Evolutionary conservation across 2,797 vertebrate species (phyloP), one percentile per base, ranked within the genome.

Genomic region (Salmo trutta): DNA sequence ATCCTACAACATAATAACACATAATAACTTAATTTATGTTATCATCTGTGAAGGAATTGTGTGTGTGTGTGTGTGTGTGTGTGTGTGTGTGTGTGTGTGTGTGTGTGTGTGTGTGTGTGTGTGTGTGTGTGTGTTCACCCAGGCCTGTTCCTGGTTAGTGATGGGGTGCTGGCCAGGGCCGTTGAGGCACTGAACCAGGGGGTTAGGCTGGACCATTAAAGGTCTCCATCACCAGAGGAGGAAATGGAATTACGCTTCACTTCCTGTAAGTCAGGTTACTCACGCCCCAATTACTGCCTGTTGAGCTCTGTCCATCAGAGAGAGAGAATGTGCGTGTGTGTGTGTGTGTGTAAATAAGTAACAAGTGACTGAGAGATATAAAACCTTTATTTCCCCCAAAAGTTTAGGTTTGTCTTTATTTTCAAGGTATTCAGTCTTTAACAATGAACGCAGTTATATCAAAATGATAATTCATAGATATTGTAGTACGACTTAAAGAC

Each of bases 201-300:
- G 54, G 54, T 74, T 7, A 41, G 29, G 54, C 3, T 12, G 70
- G 41, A 24, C n/a, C 17, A 17, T 47, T 41, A 21, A 72, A 65
- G 59, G 27, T 73, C 59, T 19, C 79, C 77, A 82, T 88, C 85
- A 89, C 79, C 14, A 21, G 51, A 52, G 69, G 83, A 89, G 90
- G 90, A 91, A 92, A 90, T 85, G 86, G 82, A 90, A 90, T 89
- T 87, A 83, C 81, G 82, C 82, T 79, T 77, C 52, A 77, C 82
- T 89, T 91, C 91, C 88, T 90, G 84, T 87, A 82, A 80, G 78
- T 85, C 8, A 73, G 86, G 84, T 89, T 86, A 83, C 59, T 69
- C 81, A 79, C 19, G 84, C 81, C 72, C 84, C 83, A 79, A 53
- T 78, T 74, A 81, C 82, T 86, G 83, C 81, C 80, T 82, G 74